These are phyloP conservation scores for Rhyacophila brunnea DNA, from an alignment of 1,140 invertebrate species.

Conservation along the genomic window DNA sequence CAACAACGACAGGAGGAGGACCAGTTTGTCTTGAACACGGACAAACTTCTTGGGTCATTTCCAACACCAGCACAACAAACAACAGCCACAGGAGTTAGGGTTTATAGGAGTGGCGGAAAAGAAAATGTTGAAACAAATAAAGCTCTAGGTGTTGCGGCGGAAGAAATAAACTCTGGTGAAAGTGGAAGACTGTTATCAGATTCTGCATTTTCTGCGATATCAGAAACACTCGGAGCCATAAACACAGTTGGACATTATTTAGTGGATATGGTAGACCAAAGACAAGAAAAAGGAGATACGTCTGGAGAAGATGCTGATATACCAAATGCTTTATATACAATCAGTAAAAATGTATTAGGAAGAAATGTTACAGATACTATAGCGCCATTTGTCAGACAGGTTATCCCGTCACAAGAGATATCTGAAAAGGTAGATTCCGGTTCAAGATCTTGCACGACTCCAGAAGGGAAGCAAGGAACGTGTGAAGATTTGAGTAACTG, in stretches of 20 bases:
- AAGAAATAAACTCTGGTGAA: slow-evolving; percentile 33
- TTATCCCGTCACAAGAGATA: slow-evolving; percentile 56
- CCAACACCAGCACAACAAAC: not conserved
- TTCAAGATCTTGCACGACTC: slow-evolving; percentile 70
- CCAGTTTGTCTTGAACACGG: slow-evolving; percentile 14
- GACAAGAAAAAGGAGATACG: slow-evolving; percentile 45
- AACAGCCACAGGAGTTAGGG: slow-evolving; percentile 4
- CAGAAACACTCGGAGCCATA: slow-evolving; percentile 70
- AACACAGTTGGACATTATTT: slow-evolving; percentile 81
- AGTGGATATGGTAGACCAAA: slow-evolving; percentile 69
- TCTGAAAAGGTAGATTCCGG: slow-evolving; percentile 34
- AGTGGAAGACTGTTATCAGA: slow-evolving; percentile 55
- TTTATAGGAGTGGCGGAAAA: slow-evolving; percentile 16
- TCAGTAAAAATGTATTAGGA: slow-evolving; percentile 78
- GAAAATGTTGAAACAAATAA: slow-evolving; percentile 25
- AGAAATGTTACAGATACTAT: slow-evolving; percentile 77
- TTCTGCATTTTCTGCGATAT: slow-evolving; percentile 62
- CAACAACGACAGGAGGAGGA: slow-evolving; percentile 5
- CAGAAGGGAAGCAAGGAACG: slow-evolving; percentile 72
- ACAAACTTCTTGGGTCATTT: slow-evolving; percentile 15
- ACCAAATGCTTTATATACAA: slow-evolving; percentile 72
- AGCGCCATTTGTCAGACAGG: slow-evolving; percentile 69
- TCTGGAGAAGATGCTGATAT: slow-evolving; percentile 47
- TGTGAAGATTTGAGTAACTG: slow-evolving; percentile 88
- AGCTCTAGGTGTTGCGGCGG: slow-evolving; percentile 40